Evolutionary conservation across 1,140 invertebrate species (phyloP).

Genomic region (Bombus pascuorum): DNA sequence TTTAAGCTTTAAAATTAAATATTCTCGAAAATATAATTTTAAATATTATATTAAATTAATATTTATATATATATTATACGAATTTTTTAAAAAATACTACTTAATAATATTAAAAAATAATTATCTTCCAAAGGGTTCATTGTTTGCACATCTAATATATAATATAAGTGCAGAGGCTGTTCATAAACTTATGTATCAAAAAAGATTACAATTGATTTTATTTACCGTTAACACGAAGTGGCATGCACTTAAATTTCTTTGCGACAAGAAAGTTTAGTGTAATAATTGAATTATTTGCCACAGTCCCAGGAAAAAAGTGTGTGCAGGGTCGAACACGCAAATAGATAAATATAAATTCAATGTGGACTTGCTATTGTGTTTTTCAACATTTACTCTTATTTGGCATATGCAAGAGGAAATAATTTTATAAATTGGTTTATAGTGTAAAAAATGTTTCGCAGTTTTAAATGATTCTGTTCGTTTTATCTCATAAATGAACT

Average conservation of each 20-base stretch:
- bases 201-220: conserved; percentile 17
- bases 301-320: conserved; percentile 33
- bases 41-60: conserved; percentile 14
- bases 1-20: conserved; percentile 3
- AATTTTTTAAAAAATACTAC: background rate
- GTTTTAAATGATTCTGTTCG: conserved; percentile 4
- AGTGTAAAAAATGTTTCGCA: background rate
- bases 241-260: conserved; percentile 49
- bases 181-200: conserved; percentile 15
- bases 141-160: conserved; percentile 48
- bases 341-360: conserved; percentile 18
- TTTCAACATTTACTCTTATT: background rate
- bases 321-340: conserved; percentile 50
- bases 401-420: background rate
- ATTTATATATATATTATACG: background rate
- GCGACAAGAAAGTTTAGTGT: conserved; percentile 10
- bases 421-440: background rate
- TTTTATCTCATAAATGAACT: background rate
- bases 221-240: conserved; percentile 30
- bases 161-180: conserved; percentile 51
- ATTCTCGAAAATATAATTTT: background rate
- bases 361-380: conserved; percentile 19
- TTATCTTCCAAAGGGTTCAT: conserved; percentile 60
- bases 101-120: conserved; percentile 11
- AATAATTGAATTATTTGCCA: conserved; percentile 41